Evolutionary conservation across 2,797 vertebrate genomes (phyloP).

Genomic region (Falco columbarius): DNA sequence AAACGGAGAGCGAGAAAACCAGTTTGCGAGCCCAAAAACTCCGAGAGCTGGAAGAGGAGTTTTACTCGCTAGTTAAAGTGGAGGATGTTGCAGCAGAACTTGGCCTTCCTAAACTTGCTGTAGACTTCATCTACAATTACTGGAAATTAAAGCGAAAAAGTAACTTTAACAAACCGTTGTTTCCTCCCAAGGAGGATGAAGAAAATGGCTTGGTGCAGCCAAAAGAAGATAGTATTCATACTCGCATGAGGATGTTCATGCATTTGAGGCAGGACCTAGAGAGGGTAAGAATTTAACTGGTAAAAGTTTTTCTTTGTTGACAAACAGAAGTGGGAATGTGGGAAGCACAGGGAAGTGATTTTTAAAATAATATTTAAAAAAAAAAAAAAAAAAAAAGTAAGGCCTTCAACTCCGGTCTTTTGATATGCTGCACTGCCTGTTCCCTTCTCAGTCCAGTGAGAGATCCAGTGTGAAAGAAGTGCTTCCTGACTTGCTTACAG

Average conservation of each 20-base stretch:
- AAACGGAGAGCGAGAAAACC: constrained; percentile 86
- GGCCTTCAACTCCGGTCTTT: not conserved
- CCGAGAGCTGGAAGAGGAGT: constrained; percentile 94
- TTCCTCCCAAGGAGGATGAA: constrained; percentile 94
- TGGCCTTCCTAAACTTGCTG: constrained; percentile 80
- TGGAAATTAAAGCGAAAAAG: constrained; percentile 97
- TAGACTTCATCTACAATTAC: constrained; percentile 96
- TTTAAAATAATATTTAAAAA: not conserved
- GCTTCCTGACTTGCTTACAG: not conserved
- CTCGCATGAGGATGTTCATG: constrained; percentile 99
- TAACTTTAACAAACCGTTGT: constrained; percentile 93
- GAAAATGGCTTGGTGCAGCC: constrained; percentile 91
- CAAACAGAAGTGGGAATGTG: not conserved
- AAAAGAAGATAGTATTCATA: constrained; percentile 96
- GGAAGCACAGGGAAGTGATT: not conserved
- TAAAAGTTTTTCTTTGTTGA: not conserved
- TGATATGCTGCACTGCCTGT: not conserved
- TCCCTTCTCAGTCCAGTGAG: not conserved
- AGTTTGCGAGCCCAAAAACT: constrained; percentile 93
- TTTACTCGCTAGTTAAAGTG: constrained; percentile 88
- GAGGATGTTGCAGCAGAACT: constrained; percentile 86
- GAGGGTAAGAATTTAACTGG: constrained; percentile 83
- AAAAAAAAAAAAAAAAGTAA: not conserved
- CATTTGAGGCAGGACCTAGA: constrained; percentile 97
- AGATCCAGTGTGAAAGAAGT: not conserved